phyloP scores from a whole-genome alignment of 2,113 vertebrate genomes.

The Phyllostomus hastatus region DNA sequence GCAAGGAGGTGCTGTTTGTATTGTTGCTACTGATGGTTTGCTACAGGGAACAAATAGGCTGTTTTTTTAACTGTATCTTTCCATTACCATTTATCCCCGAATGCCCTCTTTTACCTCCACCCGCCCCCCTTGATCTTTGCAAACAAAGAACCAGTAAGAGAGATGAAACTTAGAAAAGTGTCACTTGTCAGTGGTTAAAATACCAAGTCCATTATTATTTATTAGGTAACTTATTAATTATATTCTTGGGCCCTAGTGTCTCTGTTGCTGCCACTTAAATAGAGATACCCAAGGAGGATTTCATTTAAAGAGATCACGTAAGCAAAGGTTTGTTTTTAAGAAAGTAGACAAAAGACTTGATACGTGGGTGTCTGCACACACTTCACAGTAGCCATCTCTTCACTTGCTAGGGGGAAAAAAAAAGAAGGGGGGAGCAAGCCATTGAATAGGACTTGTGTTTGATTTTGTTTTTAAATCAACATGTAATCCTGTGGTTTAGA shows the following conservation, averaged over 20 bases:
- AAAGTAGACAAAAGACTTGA: neutral
- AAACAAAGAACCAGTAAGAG: neutral
- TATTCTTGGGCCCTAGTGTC: neutral
- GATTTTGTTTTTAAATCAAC: conserved; percentile 14
- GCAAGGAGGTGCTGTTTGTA: neutral
- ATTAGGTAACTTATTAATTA: neutral
- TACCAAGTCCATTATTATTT: neutral
- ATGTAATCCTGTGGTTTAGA: neutral
- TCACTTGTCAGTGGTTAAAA: neutral
- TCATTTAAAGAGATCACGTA: neutral
- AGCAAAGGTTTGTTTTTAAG: neutral
- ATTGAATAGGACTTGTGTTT: neutral
- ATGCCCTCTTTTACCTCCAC: no score
- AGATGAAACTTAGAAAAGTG: neutral
- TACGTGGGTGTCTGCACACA: neutral
- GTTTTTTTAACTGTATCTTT: neutral
- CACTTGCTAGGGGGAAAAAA: neutral
- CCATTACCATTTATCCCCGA: no score
- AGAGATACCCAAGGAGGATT: neutral
- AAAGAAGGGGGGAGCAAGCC: rapidly evolving
- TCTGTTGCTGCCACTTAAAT: neutral
- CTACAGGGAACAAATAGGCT: neutral
- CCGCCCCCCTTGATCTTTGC: neutral
- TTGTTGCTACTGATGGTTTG: neutral
- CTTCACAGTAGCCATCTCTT: neutral